Base-by-base conservation (phyloP, 2,888 invertebrate genomes). In the Phaedon cochleariae region DNA sequence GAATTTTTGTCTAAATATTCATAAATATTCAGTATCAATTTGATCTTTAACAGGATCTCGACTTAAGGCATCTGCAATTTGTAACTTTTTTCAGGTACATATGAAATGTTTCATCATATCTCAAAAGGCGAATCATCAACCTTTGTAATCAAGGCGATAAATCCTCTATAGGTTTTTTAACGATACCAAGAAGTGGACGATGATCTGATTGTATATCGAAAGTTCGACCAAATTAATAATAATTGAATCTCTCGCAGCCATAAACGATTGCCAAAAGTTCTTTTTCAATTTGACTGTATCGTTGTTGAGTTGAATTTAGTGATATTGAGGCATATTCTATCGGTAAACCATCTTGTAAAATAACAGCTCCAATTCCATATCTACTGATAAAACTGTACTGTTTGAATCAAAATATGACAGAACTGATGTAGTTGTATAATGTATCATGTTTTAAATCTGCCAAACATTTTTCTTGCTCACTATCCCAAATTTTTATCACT, bases 171-270 rank as follows among this genome's bases (percentile, higher is more conserved):
- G 41, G 41, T 41, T 41, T 34, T 26, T 26, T 26, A 26, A 26
- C 7, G 7, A 26, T 26, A 5, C 26, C 26, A 12, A 48, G 2
- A 20, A 48, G 20, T 6, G 48, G 48, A 12, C 48, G 48, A 18
- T 48, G 48, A 48, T 48, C 48, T 18, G 48, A 20, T 20, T 48
- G 48, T 20, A 48, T 21, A 20, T 48, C 48, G 18, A 48, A 48
- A 12, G 48, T 1, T 48, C 20, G 18, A 21, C 20, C 18, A 20
- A 20, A 48, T 48, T 18, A 48, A 18, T 48, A 18, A 48, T 48
- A 48, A 21, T 48, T 18, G 21, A 48, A 48, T 48, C 48, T 48
- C 20, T 48, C 48, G 12, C 48, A 48, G 18, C 48, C 48, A 48
- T 48, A 48, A 21, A 48, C 48, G 12, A 48, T 48, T 5, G 48